Evolutionary conservation across 92 coral and sea anemone genomes (phyloP).

Genomic region (Bergia puertoricense): DNA sequence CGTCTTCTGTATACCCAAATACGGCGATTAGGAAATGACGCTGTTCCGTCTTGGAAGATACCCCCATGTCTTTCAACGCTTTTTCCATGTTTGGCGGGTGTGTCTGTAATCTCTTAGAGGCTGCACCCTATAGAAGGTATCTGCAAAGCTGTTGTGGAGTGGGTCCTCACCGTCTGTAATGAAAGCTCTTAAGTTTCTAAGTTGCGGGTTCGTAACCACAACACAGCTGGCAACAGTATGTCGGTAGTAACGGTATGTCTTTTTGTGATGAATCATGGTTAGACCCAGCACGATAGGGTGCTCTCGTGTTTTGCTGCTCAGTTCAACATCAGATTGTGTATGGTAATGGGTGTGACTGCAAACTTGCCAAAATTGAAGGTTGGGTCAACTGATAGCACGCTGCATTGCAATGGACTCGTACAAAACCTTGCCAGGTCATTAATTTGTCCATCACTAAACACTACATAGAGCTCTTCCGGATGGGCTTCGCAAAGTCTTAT

Average conservation of each 20-base stretch:
- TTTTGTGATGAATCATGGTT: slow-evolving; percentile 38
- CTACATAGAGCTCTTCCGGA: too few species aligned
- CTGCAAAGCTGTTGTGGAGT: slow-evolving; percentile 41
- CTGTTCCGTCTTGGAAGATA: slow-evolving; percentile 17
- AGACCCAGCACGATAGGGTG: too few species aligned
- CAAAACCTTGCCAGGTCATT: too few species aligned
- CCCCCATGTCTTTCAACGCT: slow-evolving; percentile 45
- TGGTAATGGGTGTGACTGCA: too few species aligned
- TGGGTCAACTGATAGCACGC: too few species aligned
- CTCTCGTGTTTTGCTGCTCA: too few species aligned
- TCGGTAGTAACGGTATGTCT: slow-evolving; percentile 32
- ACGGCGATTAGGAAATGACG: slow-evolving; percentile 45
- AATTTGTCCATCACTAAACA: too few species aligned
- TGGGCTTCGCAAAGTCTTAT: too few species aligned
- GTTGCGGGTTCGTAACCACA: slow-evolving; percentile 39
- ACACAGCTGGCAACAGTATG: slow-evolving; percentile 39
- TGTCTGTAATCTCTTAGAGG: slow-evolving; percentile 40
- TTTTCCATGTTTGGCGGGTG: slow-evolving; percentile 48
- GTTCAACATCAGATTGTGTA: too few species aligned
- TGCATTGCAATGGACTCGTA: too few species aligned
- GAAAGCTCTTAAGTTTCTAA: slow-evolving; percentile 34
- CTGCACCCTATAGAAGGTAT: slow-evolving; percentile 27
- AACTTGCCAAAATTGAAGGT: too few species aligned
- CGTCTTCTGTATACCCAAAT: slow-evolving; percentile 35
- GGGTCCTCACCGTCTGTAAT: slow-evolving; percentile 49